A percentile compares a stretch with the other conserved stretches of the same genome.
Evolutionary conservation across 2,797 vertebrate species (phyloP).

Genomic region (Eulemur coronatus): DNA sequence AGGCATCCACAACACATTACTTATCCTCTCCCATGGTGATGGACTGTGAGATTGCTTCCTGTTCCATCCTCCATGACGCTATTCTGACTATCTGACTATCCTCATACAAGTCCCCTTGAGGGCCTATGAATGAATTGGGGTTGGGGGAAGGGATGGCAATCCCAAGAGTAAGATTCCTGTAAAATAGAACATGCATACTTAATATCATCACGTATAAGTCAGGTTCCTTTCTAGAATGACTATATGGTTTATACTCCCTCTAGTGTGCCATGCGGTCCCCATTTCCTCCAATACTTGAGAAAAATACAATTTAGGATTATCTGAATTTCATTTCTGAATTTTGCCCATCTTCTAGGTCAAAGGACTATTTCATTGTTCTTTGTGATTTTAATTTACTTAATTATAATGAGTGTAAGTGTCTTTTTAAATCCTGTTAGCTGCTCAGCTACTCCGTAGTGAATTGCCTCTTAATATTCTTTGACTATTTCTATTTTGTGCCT

Average conservation of each 20-base stretch:
- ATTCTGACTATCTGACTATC: neutral
- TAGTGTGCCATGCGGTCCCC: neutral
- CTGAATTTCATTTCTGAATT: neutral
- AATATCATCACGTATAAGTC: neutral
- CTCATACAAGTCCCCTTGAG: neutral
- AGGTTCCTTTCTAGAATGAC: neutral
- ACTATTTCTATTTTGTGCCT: neutral
- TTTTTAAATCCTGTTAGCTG: neutral
- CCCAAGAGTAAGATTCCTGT: neutral
- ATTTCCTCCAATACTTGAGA: neutral
- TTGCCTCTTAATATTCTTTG: neutral
- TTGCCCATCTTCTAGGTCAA: neutral
- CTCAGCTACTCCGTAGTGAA: neutral
- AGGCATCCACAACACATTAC: neutral
- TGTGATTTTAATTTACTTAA: neutral
- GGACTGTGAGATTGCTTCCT: neutral
- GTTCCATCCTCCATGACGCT: neutral
- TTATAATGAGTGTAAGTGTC: neutral
- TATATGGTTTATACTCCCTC: neutral
- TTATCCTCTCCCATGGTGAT: neutral
- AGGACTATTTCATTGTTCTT: neutral
- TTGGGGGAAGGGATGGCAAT: neutral
- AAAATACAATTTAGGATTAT: neutral
- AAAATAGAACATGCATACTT: neutral
- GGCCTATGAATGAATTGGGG: neutral